phyloP scores from a whole-genome alignment of 2,888 invertebrate genomes.

The Synergus itoensis region DNA sequence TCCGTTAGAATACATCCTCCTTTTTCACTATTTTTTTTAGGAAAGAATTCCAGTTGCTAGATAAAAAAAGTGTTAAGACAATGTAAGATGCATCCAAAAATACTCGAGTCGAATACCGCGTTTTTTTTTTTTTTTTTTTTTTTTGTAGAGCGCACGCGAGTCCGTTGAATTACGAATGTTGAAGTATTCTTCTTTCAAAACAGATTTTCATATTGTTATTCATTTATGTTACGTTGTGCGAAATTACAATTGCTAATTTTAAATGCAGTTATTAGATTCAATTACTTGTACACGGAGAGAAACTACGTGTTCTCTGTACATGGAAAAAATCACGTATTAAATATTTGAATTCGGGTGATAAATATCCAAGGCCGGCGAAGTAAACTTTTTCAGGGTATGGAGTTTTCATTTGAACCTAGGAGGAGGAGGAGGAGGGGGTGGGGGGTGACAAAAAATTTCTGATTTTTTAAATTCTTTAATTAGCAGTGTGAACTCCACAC shows the following conservation, averaged over 20 bases:
- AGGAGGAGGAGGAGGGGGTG: no score
- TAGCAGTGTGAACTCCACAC: no score
- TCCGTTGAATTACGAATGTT: not conserved
- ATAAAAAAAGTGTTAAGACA: not conserved
- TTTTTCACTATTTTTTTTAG: not conserved
- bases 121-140: conserved; percentile 36
- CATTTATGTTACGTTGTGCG: not conserved
- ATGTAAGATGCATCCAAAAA: not conserved
- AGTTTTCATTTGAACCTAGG: no score
- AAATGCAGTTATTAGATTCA: no score
- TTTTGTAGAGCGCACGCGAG: not conserved
- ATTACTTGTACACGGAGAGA: no score
- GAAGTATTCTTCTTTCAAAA: not conserved
- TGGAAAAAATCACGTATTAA: no score
- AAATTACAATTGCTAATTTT: not conserved
- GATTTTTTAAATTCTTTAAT: no score
- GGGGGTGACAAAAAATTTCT: no score
- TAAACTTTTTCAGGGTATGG: no score
- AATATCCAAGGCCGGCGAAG: no score
- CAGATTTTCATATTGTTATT: not conserved
- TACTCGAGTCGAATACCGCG: not conserved
- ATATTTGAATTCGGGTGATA: no score
- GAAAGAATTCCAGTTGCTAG: not conserved
- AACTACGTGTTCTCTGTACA: no score
- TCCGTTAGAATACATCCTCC: conserved; percentile 1